Evolutionary conservation across 2,113 vertebrate genomes (phyloP), one percentile per base, ranked within the genome.

Genomic region (Rattus rattus): DNA sequence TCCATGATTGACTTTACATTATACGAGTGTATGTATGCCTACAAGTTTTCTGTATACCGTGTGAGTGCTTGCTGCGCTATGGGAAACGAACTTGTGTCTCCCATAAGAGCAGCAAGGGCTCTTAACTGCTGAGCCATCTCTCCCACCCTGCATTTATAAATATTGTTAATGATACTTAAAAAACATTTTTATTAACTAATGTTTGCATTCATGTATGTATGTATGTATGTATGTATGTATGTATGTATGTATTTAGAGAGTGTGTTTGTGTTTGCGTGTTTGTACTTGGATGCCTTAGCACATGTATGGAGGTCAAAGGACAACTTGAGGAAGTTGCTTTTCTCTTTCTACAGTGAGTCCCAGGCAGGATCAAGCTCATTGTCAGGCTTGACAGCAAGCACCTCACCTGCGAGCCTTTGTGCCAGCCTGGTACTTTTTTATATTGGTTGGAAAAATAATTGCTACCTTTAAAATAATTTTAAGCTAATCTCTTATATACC

Each of bases 361-460:
- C 56, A 84, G 80, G 80, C 2, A 43, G 43, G 56, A 84, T 61
- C 22, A 43, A 43, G 61, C 77, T 59, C n/a, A 28, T 59, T 26
- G n/a, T 61, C 52, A 61, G 80, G 20, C 36, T 61, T 39, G 22
- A 43, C 56, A 61, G 36, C 36, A 28, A 63, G 80, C 12, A 16
- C 22, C 80, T 43, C n/a, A 61, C 22, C n/a, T 43, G n/a, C 43
- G 56, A 61, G 22, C n/a, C 20, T 39, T 39, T 36, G 13, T 61
- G 22, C n/a, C 13, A 17, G n/a, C 80, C n/a, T 61, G 36, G 14
- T 59, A 12, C 20, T 59, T 83, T 81, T 83, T n/a, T 61, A 86
- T 90, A 70, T 91, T 59, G 67, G 13, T 33, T n/a, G 22, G 80
- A 95, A 96, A 94, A 92, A 85, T 56, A 77, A 92, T 22, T 70